These are phyloP conservation scores for Lasioglossum villosulum DNA, from an alignment of 2,888 invertebrate species.

Conservation along the genomic window DNA sequence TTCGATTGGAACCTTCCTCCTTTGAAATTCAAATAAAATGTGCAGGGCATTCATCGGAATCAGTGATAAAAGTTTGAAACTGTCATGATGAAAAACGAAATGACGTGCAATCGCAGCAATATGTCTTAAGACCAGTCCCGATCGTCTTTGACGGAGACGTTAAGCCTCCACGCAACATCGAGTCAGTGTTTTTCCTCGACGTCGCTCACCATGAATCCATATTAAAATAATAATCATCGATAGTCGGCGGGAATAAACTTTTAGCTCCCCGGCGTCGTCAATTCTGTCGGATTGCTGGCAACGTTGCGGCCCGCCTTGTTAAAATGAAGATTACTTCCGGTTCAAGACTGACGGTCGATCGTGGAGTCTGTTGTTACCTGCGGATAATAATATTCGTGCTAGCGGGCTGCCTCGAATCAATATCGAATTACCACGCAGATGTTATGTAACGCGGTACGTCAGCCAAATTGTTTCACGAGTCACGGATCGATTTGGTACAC, in stretches of 20 bases:
- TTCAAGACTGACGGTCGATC: constrained; percentile 49
- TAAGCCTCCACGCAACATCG: neutral
- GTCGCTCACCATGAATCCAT: neutral
- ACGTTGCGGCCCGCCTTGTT: constrained; percentile 26
- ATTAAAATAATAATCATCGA: neutral
- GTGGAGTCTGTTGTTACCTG: constrained; percentile 53
- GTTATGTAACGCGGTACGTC: constrained; percentile 61
- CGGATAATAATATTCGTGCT: constrained; percentile 64
- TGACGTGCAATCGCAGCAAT: neutral
- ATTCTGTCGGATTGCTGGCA: constrained; percentile 3
- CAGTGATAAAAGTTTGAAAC: neutral
- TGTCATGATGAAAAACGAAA: neutral
- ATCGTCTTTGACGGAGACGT: neutral
- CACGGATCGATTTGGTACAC: constrained; percentile 42
- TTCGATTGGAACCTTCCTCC: neutral
- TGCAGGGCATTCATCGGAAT: neutral
- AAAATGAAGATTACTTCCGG: constrained; percentile 66
- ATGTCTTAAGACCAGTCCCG: neutral
- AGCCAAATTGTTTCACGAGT: constrained; percentile 67
- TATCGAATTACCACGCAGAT: constrained; percentile 67
- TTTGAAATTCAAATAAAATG: neutral
- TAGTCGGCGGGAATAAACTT: neutral
- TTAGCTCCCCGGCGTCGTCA: neutral
- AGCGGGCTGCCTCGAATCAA: constrained; percentile 65
- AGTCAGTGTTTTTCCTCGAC: neutral